A percentile compares a stretch with the other conserved stretches of the same genome.
Evolutionary conservation across 2,888 invertebrate genomes (phyloP).

Genomic region (Torymus tubicola): DNA sequence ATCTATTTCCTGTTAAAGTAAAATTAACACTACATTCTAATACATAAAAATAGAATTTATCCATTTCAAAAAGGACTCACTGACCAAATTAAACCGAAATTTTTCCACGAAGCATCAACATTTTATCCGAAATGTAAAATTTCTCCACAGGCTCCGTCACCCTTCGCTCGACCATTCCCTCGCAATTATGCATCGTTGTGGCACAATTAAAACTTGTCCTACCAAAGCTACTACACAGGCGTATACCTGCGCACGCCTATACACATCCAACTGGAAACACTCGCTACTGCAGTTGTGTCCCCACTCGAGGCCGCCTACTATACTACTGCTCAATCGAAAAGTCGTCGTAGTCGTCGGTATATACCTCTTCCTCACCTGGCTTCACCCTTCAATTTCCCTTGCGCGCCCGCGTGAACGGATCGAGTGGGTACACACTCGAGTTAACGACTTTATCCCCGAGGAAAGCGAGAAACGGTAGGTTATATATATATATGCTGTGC

Average conservation of each 20-base stretch:
- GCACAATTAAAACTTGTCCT: slow-evolving; percentile 51
- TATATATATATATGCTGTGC: not conserved
- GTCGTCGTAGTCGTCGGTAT: not conserved
- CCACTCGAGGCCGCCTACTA: slow-evolving; percentile 16
- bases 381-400: slow-evolving; percentile 64
- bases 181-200: slow-evolving; percentile 46
- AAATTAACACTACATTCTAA: too few species aligned
- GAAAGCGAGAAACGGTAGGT: slow-evolving; percentile 26
- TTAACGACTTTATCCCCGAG: slow-evolving; percentile 69
- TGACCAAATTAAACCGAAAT: too few species aligned
- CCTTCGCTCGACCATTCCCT: not conserved
- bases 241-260: not conserved
- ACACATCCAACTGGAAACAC: not conserved
- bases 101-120: too few species aligned
- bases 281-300: not conserved
- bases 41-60: too few species aligned
- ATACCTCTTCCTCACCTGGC: not conserved
- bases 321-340: not conserved
- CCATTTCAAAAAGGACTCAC: too few species aligned
- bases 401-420: slow-evolving; percentile 53
- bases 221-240: not conserved
- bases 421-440: slow-evolving; percentile 69
- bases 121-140: too few species aligned
- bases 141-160: too few species aligned
- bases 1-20: too few species aligned